Conservation (phyloP, 2,797 vertebrate species). For the Sciaenops ocellatus region DNA sequence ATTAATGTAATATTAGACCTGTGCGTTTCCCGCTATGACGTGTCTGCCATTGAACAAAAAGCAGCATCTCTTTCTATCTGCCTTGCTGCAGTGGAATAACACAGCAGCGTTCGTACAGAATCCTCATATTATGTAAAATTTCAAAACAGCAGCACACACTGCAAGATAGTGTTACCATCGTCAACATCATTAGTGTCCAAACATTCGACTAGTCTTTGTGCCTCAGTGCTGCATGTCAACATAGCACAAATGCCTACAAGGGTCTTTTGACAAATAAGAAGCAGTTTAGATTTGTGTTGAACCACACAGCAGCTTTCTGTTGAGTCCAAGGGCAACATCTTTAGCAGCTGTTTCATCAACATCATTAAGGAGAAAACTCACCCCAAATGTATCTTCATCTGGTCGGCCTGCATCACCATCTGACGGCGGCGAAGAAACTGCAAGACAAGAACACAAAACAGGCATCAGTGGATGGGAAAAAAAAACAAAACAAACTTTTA, state of each 20-base stretch:
- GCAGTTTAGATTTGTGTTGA: slow-evolving; percentile 19
- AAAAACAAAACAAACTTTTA: slow-evolving; percentile 15
- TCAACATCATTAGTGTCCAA: slow-evolving; percentile 55
- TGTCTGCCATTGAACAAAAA: slow-evolving; percentile 35
- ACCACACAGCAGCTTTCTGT: slow-evolving; percentile 29
- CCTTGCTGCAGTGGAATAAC: slow-evolving; percentile 17
- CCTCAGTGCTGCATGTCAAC: slow-evolving; percentile 16
- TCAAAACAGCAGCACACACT: slow-evolving; percentile 28
- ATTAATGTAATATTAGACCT: slow-evolving; percentile 21
- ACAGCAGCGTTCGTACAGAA: slow-evolving; percentile 11
- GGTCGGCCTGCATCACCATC: slow-evolving; percentile 91
- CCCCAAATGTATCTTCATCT: slow-evolving; percentile 97
- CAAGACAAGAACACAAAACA: slow-evolving; percentile 55
- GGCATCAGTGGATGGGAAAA: slow-evolving; percentile 34
- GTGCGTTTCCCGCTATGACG: slow-evolving; percentile 37
- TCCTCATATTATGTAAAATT: slow-evolving; percentile 9
- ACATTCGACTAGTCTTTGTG: slow-evolving; percentile 32
- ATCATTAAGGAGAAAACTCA: slow-evolving; percentile 83
- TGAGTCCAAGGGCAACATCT: slow-evolving; percentile 35
- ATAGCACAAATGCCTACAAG: slow-evolving; percentile 31
- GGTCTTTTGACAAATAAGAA: slow-evolving; percentile 44
- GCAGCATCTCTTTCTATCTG: slow-evolving; percentile 16
- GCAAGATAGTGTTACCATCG: slow-evolving; percentile 21
- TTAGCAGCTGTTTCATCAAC: slow-evolving; percentile 57
- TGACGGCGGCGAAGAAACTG: slow-evolving; percentile 84